phyloP scores from a whole-genome alignment of 2,113 vertebrate genomes.

The Lycocorax pyrrhopterus region DNA sequence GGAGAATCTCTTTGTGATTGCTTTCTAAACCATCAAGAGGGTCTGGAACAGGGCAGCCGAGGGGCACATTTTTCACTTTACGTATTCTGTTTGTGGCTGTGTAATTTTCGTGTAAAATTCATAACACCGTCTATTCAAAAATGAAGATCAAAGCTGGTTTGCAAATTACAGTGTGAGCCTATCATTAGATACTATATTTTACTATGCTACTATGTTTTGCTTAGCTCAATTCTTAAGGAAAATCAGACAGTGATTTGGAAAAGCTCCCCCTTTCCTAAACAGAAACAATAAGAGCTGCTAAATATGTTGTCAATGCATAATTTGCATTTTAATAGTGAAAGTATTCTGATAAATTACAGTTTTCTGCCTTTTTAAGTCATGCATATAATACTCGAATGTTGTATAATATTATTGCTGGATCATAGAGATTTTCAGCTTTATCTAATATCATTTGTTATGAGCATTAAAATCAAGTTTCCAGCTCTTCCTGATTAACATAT shows the following conservation, averaged over 20 bases:
- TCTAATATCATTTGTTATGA: not conserved
- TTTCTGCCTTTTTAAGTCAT: not conserved
- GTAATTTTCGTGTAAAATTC: not conserved
- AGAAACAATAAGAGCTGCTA: not conserved
- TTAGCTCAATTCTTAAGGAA: not conserved
- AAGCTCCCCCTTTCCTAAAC: not conserved
- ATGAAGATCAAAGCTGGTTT: not conserved
- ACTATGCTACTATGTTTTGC: not conserved
- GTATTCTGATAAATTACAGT: not conserved
- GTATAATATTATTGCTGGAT: not conserved
- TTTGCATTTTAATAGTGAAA: not conserved
- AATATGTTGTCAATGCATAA: not conserved
- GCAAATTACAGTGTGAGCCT: not conserved
- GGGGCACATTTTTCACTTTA: not conserved
- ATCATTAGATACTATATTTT: not conserved
- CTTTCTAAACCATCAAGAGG: not conserved
- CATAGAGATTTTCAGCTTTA: not conserved
- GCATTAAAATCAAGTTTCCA: not conserved
- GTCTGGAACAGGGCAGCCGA: not conserved
- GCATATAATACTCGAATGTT: not conserved
- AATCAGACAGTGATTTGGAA: not conserved
- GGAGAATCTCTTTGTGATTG: not conserved
- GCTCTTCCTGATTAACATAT: not conserved
- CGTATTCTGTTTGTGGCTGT: not conserved
- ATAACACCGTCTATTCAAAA: not conserved